A percentile compares a stretch with the other conserved stretches of the same genome.
Conservation (phyloP, 1,140 invertebrate species). For the Monochamus saltuarius region DNA sequence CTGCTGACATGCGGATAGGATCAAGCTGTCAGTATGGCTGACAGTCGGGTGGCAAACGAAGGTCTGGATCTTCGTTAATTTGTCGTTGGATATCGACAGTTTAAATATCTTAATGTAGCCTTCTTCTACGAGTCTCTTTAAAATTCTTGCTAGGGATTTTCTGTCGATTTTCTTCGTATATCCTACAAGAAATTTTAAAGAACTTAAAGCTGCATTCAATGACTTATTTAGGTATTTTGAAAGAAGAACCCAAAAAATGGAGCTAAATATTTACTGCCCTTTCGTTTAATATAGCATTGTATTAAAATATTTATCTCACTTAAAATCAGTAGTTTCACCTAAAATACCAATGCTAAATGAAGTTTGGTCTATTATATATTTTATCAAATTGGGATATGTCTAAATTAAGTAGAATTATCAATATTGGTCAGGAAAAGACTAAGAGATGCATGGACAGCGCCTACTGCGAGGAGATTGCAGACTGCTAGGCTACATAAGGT, state of each 20-base stretch:
- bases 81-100: constrained; percentile 55
- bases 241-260: neutral
- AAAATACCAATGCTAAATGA: too few species aligned
- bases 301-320: neutral
- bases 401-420: too few species aligned
- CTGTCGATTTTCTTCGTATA: constrained; percentile 61
- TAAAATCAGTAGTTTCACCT: too few species aligned
- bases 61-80: constrained; percentile 54
- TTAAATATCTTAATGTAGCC: constrained; percentile 63
- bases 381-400: too few species aligned
- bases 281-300: neutral
- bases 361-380: too few species aligned
- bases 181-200: constrained; percentile 50
- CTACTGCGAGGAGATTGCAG: too few species aligned
- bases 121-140: constrained; percentile 59
- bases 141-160: constrained; percentile 61
- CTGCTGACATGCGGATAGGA: constrained; percentile 63
- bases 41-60: constrained; percentile 63
- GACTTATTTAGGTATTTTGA: neutral
- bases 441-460: too few species aligned
- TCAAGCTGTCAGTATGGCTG: constrained; percentile 55
- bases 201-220: neutral
- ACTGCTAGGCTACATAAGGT: too few species aligned
- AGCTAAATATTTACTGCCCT: neutral
- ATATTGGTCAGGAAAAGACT: too few species aligned